Evolutionary conservation across 2,888 invertebrate species (phyloP).

Genomic region (Drosophila mulleri): DNA sequence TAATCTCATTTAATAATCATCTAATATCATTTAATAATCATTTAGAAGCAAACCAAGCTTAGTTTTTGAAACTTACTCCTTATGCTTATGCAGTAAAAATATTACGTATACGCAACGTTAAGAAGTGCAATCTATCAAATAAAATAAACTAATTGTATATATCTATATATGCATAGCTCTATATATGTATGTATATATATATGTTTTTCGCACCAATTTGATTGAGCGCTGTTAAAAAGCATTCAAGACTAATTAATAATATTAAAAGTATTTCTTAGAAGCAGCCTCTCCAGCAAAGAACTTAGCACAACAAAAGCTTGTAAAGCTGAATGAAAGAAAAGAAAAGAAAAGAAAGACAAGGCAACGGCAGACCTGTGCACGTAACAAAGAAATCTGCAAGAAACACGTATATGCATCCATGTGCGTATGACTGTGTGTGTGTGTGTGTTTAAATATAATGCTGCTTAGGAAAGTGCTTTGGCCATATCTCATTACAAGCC

Average conservation of each 20-base stretch:
- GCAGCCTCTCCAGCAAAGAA: slow-evolving; percentile 16
- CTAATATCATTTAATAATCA: too few relatives aligned
- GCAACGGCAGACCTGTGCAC: slow-evolving; percentile 28
- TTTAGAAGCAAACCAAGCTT: too few relatives aligned
- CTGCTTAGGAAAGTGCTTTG: slow-evolving; percentile 62
- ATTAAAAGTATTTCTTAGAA: slow-evolving; percentile 7
- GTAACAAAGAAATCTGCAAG: slow-evolving; percentile 44
- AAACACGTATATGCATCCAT: slow-evolving; percentile 1
- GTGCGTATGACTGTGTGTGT: neutral
- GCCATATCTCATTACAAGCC: slow-evolving; percentile 70
- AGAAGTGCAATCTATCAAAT: neutral
- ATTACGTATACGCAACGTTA: neutral
- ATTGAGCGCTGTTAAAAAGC: neutral
- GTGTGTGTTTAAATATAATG: slow-evolving; percentile 23
- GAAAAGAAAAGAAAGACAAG: neutral
- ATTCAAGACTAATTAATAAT: slow-evolving; percentile 1
- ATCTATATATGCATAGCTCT: too few relatives aligned
- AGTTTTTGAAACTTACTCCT: neutral
- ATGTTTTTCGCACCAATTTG: neutral
- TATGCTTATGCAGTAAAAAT: neutral
- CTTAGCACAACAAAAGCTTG: slow-evolving; percentile 3
- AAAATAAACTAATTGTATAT: neutral
- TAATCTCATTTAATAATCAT: too few relatives aligned
- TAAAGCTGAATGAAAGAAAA: neutral
- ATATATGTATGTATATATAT: neutral